Percentiles rank a stretch among this genome's conserved stretches.
Evolutionary conservation across 2,888 invertebrate genomes (phyloP).

Genomic region (Archips xylosteana): DNA sequence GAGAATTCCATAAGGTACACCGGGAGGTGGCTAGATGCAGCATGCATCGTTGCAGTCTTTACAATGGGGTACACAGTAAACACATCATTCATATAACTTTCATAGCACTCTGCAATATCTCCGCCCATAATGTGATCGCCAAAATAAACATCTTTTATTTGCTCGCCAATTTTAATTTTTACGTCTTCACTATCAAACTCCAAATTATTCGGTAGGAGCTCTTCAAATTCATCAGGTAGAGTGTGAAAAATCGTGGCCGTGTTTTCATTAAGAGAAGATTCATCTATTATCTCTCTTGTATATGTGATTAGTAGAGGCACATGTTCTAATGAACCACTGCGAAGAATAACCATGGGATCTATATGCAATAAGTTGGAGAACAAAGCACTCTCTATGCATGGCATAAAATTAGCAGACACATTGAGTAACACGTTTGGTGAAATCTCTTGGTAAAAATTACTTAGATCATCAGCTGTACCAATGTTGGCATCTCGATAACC

Average conservation of each 20-base stretch:
- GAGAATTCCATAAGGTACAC: conserved; percentile 69
- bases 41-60: conserved; percentile 64
- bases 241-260: conserved; percentile 52
- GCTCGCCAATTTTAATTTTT: conserved; percentile 57
- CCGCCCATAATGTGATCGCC: conserved; percentile 48
- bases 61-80: conserved; percentile 67
- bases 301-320: conserved; percentile 68
- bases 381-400: conserved; percentile 65
- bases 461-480: conserved; percentile 51
- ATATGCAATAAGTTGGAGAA: conserved; percentile 54
- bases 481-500: conserved; percentile 60
- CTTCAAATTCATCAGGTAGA: conserved; percentile 59
- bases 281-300: conserved; percentile 52
- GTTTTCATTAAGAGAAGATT: conserved; percentile 51
- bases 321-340: conserved; percentile 57
- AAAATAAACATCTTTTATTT: conserved; percentile 72
- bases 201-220: conserved; percentile 70
- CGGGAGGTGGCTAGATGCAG: conserved; percentile 55
- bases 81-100: conserved; percentile 69
- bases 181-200: conserved; percentile 55
- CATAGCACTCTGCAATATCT: conserved; percentile 54
- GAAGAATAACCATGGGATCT: conserved; percentile 63
- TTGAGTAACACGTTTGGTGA: conserved; percentile 52
- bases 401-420: conserved; percentile 57
- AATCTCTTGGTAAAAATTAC: conserved; percentile 58